Conservation (phyloP, 2,113 vertebrate species). For the Dendropsophus ebraccatus region DNA sequence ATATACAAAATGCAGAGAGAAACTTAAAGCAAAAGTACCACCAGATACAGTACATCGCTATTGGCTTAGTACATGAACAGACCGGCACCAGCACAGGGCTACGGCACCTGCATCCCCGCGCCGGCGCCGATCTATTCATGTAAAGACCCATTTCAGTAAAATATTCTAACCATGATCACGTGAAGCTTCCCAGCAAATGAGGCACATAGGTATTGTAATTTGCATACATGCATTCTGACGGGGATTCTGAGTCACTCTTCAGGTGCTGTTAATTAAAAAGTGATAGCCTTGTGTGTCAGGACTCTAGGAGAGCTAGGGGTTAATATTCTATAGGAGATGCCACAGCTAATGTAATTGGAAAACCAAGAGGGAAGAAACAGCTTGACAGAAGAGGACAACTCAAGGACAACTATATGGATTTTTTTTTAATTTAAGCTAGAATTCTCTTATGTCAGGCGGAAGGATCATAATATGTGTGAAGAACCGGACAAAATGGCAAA, state of each 20-base stretch:
- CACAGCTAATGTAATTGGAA: background rate
- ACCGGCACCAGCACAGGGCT: too few species aligned
- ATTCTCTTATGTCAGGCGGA: background rate
- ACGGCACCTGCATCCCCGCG: too few species aligned
- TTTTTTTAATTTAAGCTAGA: background rate
- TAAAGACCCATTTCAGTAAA: too few species aligned
- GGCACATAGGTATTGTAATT: background rate
- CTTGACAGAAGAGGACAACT: background rate
- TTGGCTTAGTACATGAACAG: too few species aligned
- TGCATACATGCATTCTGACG: background rate
- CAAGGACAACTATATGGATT: background rate
- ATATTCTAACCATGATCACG: too few species aligned
- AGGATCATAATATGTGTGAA: background rate
- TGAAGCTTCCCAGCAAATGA: too few species aligned
- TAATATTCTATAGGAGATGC: background rate
- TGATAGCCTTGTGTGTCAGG: background rate
- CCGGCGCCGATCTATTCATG: too few species aligned
- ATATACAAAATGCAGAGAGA: too few species aligned
- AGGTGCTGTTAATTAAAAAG: background rate
- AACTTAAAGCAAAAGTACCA: too few species aligned
- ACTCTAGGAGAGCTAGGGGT: background rate
- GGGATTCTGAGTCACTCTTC: background rate
- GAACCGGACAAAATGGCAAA: background rate
- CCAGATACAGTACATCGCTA: too few species aligned
- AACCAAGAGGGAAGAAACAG: background rate